Evolutionary conservation across 2,888 invertebrate genomes (phyloP), one percentile per base, ranked within the genome.

Genomic region (Aporophyla lueneburgensis): DNA sequence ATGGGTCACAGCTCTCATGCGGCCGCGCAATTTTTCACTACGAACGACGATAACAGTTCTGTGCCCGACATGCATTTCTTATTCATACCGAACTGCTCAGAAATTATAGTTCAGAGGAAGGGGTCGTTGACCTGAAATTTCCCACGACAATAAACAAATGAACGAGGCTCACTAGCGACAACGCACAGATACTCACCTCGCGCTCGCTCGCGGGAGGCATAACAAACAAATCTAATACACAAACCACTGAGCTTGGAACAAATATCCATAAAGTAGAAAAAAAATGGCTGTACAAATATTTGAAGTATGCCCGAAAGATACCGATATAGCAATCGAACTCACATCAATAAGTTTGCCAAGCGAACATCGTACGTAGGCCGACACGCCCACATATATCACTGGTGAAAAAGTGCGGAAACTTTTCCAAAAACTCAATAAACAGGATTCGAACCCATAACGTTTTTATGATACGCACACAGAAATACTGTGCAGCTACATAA

Each of bases 401-500:
- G n/a, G 67, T 27, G 40, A 74, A 75, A 78, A 62, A 76, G 61
- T 58, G 53, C 75, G 78, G 65, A 67, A 78, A 78, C 58, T 79
- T 87, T 59, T 77, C 73, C 75, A 81, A 85, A 85, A 88, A 71
- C 70, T 76, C 76, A 88, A 86, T 89, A 88, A 83, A 89, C 81
- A 85, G 73, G 73, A 83, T 85, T 85, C 68, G 72, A 83, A 80
- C 62, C 78, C 75, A 86, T 88, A 85, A 83, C 80, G 67, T 77
- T 85, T 88, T 89, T 88, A 88, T 76, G 72, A 69, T 83, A 77
- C 72, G 71, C 87, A 69, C 80, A 84, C 81, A 85, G 84, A 86
- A 87, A 89, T 87, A 88, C 87, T 86, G 84, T 86, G 85, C 75
- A 84, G 89, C 89, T 84, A 91, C 91, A 93, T 92, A 91, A 92